These are phyloP conservation scores for Tenebrosternarchus preto DNA, from an alignment of 2,113 vertebrate species.

Conservation along the genomic window DNA sequence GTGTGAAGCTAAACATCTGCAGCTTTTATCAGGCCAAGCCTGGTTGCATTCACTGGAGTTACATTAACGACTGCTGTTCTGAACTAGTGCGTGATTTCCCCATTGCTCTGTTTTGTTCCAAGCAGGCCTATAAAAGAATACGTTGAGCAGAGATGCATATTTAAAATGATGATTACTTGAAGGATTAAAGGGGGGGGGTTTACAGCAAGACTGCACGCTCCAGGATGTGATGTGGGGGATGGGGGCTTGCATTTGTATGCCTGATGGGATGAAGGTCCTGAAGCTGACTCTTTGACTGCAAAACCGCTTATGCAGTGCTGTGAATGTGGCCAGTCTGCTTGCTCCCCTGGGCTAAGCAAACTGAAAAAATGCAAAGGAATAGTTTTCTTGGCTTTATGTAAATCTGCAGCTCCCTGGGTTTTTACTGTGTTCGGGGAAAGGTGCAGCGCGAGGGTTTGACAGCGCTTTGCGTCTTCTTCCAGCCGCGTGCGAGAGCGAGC, in stretches of 20 bases:
- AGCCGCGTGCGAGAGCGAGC: conserved; percentile 56
- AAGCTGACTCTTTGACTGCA: conserved; percentile 11
- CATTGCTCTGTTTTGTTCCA: not conserved
- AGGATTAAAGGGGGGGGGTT: not conserved
- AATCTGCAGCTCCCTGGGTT: conserved; percentile 46
- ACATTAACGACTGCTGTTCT: not conserved
- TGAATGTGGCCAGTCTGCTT: conserved; percentile 5
- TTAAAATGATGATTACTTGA: not conserved
- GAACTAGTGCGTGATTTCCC: not conserved
- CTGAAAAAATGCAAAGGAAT: conserved; percentile 36
- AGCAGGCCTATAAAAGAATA: not conserved
- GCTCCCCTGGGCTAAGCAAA: conserved; percentile 28
- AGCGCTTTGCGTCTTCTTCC: not conserved
- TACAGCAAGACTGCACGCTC: not conserved
- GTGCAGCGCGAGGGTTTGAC: not conserved
- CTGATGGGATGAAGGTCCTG: not conserved
- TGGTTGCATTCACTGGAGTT: not conserved
- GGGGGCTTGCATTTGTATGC: not conserved
- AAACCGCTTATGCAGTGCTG: conserved; percentile 14
- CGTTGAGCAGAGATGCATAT: not conserved
- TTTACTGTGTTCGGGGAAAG: conserved; percentile 56
- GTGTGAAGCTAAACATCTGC: conserved; percentile 12
- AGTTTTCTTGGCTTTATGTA: conserved; percentile 28
- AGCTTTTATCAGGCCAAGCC: conserved; percentile 21
- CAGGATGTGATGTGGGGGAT: not conserved